phyloP scores from a whole-genome alignment of 2,888 invertebrate genomes.

The Rhogogaster chlorosoma region DNA sequence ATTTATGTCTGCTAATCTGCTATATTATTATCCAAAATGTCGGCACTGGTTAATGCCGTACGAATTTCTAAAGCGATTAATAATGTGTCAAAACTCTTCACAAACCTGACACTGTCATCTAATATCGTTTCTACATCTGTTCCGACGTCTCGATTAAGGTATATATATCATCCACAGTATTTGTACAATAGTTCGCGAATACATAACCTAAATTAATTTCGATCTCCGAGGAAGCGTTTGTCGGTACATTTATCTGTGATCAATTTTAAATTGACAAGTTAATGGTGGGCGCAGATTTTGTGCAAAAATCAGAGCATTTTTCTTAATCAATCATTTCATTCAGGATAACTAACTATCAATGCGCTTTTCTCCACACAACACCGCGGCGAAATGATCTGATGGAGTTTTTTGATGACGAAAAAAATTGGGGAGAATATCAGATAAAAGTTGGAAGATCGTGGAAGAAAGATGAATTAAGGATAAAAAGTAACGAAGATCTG shows the following conservation, averaged over 20 bases:
- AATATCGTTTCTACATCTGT: conserved; percentile 40
- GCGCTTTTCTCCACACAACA: conserved; percentile 73
- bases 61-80: conserved; percentile 63
- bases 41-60: conserved; percentile 63
- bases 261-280: neutral
- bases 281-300: neutral
- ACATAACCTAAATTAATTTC: neutral
- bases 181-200: neutral
- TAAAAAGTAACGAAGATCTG: conserved; percentile 96
- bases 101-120: conserved; percentile 62
- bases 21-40: conserved; percentile 63
- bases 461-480: conserved; percentile 93
- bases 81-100: conserved; percentile 66
- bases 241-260: neutral
- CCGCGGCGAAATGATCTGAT: conserved; percentile 80
- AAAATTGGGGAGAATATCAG: conserved; percentile 89
- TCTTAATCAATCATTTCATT: neutral
- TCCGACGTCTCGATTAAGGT: conserved; percentile 53
- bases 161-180: neutral
- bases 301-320: neutral
- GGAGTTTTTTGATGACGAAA: conserved; percentile 94
- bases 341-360: conserved; percentile 22
- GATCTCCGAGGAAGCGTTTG: neutral
- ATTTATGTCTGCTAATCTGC: neutral
- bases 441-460: conserved; percentile 93